Percentiles rank a stretch among this genome's conserved stretches.
phyloP scores from a whole-genome alignment of 2,888 invertebrate genomes.

The Toxonevra muliebris region DNA sequence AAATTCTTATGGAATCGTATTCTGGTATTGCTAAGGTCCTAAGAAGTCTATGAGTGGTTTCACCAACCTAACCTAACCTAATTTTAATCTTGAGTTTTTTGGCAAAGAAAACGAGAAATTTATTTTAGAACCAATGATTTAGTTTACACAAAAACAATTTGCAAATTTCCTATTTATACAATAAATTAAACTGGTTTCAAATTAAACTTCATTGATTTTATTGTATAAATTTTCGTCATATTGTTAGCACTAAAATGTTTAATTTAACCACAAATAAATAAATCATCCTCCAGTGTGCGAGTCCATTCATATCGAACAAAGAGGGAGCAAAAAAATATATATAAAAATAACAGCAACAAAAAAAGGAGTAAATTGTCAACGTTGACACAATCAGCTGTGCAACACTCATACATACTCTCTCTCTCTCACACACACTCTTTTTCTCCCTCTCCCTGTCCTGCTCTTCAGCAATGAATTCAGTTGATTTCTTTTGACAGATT shows the following conservation, averaged over 20 bases:
- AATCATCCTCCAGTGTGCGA: background rate
- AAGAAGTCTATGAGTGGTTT: no score
- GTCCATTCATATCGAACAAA: no score
- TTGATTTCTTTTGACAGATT: background rate
- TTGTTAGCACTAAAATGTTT: background rate
- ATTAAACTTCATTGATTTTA: background rate
- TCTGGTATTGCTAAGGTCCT: no score
- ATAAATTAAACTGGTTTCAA: background rate
- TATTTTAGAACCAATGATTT: no score
- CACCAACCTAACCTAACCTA: no score
- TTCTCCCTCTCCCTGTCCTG: background rate
- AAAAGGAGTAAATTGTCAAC: background rate
- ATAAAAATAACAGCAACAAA: no score
- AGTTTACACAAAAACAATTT: background rate
- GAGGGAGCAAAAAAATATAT: no score
- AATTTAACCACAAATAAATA: background rate
- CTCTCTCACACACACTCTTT: background rate
- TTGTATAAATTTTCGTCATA: background rate
- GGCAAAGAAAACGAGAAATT: no score
- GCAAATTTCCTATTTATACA: background rate
- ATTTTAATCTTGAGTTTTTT: no score
- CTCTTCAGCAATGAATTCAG: background rate
- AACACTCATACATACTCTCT: background rate
- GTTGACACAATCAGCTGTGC: background rate
- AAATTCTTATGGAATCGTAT: no score